Evolutionary conservation across 2,797 vertebrate genomes (phyloP), one percentile per base, ranked within the genome.

Genomic region (Leptatherina wallacei): DNA sequence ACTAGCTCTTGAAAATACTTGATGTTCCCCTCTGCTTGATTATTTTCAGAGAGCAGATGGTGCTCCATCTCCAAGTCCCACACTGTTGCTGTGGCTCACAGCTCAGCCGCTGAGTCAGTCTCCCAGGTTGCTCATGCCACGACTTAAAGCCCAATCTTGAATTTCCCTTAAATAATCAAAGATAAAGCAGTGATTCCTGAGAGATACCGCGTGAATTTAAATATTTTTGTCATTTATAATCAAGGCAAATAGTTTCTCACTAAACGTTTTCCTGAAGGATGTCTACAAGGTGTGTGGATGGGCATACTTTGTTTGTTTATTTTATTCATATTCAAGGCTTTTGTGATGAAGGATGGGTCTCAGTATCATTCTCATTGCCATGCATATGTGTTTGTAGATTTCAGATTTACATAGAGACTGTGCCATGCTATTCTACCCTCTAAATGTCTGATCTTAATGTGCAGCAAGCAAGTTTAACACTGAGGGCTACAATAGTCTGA

Each of bases 21-120:
- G 29, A 70, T 60, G 64, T 75, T 83, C 65, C 57, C 83, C 65
- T 70, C 71, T 35, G 62, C 69, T 64, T 66, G 69, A 81, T 85
- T 88, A 76, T 88, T 85, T 79, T 79, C 67, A 61, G 72, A 62
- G 77, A 88, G 76, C 89, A 90, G 90, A 92, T 91, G 88, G 90
- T 85, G 85, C 79, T 84, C 61, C 68, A 73, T 87, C 73, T 82
- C 86, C 66, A 61, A 88, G 77, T 85, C 87, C 86, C 83, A 88
- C 89, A 83, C 79, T 84, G 84, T 80, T 76, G 80, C 75, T 65
- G 82, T 84, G 80, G 84, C 88, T 89, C 84, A 76, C 84, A 87
- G 85, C 85, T 89, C 81, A 75, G 86, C 78, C 40, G 54, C 88
- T 90, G 90, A 92, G 73, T 90, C 90, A 92, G 65, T 75, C 84